Conservation (phyloP, 2,797 vertebrate genomes). For the Podargus strigoides region DNA sequence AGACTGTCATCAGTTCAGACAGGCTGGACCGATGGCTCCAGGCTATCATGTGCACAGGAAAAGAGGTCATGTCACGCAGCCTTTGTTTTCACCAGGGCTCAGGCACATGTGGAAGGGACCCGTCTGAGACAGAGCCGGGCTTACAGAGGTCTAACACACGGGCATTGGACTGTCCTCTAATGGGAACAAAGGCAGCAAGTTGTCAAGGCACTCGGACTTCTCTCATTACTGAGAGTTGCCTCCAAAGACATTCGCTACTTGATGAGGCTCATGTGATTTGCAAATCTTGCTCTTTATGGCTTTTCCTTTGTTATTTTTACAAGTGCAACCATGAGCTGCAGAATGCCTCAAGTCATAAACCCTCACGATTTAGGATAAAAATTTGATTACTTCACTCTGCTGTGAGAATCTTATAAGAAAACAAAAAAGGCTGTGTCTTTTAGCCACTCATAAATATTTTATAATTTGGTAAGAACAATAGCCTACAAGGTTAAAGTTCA, state of each 20-base stretch:
- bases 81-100: neutral
- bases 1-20: conserved; percentile 51
- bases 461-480: conserved; percentile 57
- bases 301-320: conserved; percentile 20
- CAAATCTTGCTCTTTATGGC: conserved; percentile 7
- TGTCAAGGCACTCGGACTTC: neutral
- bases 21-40: conserved; percentile 22
- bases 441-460: conserved; percentile 60
- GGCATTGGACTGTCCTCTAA: neutral
- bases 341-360: conserved; percentile 29
- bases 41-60: conserved; percentile 36
- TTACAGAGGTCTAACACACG: neutral
- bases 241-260: neutral
- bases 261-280: neutral
- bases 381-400: neutral
- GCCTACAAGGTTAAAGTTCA: conserved; percentile 54
- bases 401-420: conserved; percentile 14
- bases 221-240: neutral
- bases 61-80: neutral
- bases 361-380: neutral
- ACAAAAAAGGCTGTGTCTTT: conserved; percentile 39
- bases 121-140: neutral
- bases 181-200: neutral
- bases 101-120: neutral
- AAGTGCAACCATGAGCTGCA: conserved; percentile 8